Evolutionary conservation across 2,888 invertebrate species (phyloP).

Genomic region (Sminthurides aquaticus): DNA sequence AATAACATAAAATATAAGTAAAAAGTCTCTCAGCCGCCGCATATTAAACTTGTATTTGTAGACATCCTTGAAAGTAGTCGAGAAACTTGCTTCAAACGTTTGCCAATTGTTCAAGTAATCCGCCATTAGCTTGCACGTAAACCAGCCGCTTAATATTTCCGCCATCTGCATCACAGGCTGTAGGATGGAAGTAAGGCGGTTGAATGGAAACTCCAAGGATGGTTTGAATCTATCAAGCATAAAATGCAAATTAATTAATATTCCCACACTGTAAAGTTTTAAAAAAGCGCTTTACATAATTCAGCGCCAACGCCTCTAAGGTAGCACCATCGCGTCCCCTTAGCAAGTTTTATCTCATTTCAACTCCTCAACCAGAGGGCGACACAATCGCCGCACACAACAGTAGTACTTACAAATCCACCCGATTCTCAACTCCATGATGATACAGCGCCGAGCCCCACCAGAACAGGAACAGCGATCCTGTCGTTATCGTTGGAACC

Average conservation of each 20-base stretch:
- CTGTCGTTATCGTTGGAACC: constrained; percentile 9
- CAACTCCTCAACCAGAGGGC: too few relatives aligned
- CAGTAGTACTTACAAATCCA: background rate
- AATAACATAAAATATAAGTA: constrained; percentile 19
- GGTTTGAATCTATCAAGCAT: constrained; percentile 12
- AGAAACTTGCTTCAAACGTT: constrained; percentile 17
- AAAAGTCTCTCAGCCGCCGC: constrained; percentile 13
- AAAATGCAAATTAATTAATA: too few relatives aligned
- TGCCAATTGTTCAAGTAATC: constrained; percentile 21
- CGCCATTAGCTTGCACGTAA: constrained; percentile 10
- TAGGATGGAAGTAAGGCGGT: constrained; percentile 6
- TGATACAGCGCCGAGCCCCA: constrained; percentile 12
- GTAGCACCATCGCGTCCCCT: too few relatives aligned
- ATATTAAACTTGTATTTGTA: constrained; percentile 25
- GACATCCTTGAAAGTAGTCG: constrained; percentile 17
- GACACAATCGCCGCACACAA: too few relatives aligned
- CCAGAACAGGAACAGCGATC: constrained; percentile 14
- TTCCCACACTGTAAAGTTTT: too few relatives aligned
- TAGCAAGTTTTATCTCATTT: too few relatives aligned
- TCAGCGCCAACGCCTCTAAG: too few relatives aligned
- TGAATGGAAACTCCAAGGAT: constrained; percentile 1
- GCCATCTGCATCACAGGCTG: constrained; percentile 18
- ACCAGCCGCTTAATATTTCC: constrained; percentile 14
- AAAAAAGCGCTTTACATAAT: too few relatives aligned
- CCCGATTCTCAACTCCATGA: background rate